Evolutionary conservation across 2,797 vertebrate species (phyloP).

Genomic region (Carapus acus): DNA sequence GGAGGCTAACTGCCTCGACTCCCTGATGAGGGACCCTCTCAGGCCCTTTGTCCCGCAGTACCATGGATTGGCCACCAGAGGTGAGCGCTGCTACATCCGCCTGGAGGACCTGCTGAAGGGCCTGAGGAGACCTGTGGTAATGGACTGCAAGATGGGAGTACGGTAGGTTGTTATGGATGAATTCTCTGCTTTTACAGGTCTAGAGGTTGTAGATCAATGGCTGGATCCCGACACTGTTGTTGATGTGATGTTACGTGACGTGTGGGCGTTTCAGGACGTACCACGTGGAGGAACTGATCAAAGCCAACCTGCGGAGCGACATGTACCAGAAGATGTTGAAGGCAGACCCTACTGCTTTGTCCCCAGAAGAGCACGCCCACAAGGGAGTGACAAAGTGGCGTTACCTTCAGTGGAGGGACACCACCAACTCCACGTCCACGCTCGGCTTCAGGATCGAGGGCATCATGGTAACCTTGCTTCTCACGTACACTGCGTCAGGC

Average conservation of each 20-base stretch:
- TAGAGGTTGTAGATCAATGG: too few species aligned
- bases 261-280: constrained; percentile 74
- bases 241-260: too few species aligned
- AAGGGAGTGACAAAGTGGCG: constrained; percentile 79
- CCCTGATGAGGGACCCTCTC: constrained; percentile 77
- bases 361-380: constrained; percentile 75
- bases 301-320: constrained; percentile 71
- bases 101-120: constrained; percentile 83
- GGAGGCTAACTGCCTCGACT: constrained; percentile 77
- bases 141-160: constrained; percentile 93
- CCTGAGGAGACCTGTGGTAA: constrained; percentile 79
- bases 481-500: too few species aligned
- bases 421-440: constrained; percentile 74
- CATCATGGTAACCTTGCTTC: too few species aligned
- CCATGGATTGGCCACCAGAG: constrained; percentile 73
- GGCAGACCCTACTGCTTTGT: constrained; percentile 73
- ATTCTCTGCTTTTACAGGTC: not conserved
- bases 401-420: constrained; percentile 87
- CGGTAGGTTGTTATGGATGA: constrained; percentile 59
- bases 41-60: constrained; percentile 80
- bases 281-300: constrained; percentile 80
- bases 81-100: constrained; percentile 77
- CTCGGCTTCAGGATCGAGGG: constrained; percentile 87
- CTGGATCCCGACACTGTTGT: too few species aligned
- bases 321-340: constrained; percentile 89